Conservation (phyloP, 2,113 vertebrate species). For the Poeciliopsis retropinna region DNA sequence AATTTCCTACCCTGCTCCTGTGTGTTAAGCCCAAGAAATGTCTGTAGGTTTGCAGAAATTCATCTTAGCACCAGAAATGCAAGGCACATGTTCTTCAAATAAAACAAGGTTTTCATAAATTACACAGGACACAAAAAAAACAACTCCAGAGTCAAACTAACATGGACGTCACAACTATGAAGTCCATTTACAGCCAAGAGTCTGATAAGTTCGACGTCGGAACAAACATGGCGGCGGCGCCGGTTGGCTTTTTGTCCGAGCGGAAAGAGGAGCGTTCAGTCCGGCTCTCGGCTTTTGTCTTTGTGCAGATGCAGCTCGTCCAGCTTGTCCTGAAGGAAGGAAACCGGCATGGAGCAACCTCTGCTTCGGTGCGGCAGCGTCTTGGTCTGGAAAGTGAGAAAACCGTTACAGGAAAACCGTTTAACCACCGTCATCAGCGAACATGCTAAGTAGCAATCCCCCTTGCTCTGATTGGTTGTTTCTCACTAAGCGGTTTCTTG, state of each 20-base stretch:
- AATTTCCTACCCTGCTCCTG: constrained; percentile 51
- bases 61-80: constrained; percentile 64
- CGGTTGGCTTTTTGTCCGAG: constrained; percentile 24
- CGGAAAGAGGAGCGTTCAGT: constrained; percentile 55
- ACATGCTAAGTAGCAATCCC: no score
- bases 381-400: constrained; percentile 43
- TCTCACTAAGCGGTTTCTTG: no score
- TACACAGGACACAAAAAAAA: constrained; percentile 25
- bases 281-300: constrained; percentile 80
- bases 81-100: constrained; percentile 40
- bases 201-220: constrained; percentile 32
- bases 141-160: constrained; percentile 23
- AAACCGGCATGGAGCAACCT: constrained; percentile 72
- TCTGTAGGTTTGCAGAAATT: constrained; percentile 1
- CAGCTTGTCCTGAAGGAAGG: constrained; percentile 79
- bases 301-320: constrained; percentile 79
- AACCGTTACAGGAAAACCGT: no score
- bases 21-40: constrained; percentile 17
- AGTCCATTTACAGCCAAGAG: constrained; percentile 21
- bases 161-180: constrained; percentile 19
- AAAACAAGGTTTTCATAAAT: constrained; percentile 40
- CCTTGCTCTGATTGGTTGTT: no score
- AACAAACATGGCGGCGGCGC: background rate
- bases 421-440: no score
- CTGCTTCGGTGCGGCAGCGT: constrained; percentile 53